Conservation (phyloP, 2,888 invertebrate genomes). For the Hirtodrosophila confusa region DNA sequence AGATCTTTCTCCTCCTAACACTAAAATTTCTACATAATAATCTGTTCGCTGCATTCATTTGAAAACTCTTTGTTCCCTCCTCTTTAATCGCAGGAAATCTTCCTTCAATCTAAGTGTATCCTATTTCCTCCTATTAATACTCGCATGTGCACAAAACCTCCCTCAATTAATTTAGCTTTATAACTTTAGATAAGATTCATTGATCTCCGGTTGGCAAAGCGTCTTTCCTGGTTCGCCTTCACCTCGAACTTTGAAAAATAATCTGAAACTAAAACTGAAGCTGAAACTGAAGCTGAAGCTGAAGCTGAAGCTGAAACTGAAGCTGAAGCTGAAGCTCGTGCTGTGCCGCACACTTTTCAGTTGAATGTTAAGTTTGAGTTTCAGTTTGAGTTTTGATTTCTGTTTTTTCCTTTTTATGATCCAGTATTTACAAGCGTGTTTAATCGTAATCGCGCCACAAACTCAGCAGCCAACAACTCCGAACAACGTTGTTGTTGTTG, state of each 20-base stretch:
- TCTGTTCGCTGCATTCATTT: no score
- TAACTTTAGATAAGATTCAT: neutral
- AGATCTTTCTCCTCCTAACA: no score
- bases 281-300: conserved; percentile 1
- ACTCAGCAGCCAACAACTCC: conserved; percentile 30
- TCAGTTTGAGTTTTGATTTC: conserved; percentile 35
- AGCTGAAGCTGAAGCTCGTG: conserved; percentile 37
- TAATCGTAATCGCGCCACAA: conserved; percentile 68
- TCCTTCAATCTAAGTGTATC: no score
- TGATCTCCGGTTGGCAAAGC: conserved; percentile 23
- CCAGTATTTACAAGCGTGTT: conserved; percentile 78
- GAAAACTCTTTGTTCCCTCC: no score
- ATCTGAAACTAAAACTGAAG: conserved; percentile 1
- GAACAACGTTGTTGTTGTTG: conserved; percentile 32
- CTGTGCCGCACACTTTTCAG: conserved; percentile 26
- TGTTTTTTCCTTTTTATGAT: conserved; percentile 47
- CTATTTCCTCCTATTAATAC: no score
- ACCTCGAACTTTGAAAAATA: conserved; percentile 44
- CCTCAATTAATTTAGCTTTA: no score
- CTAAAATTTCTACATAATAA: no score
- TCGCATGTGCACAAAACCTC: no score
- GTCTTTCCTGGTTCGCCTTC: conserved; percentile 65
- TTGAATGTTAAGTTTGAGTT: conserved; percentile 31
- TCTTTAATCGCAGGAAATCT: no score
- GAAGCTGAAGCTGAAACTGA: conserved; percentile 18